Conservation (phyloP, 23 tunicate genomes). For the Ciona savignyi region DNA sequence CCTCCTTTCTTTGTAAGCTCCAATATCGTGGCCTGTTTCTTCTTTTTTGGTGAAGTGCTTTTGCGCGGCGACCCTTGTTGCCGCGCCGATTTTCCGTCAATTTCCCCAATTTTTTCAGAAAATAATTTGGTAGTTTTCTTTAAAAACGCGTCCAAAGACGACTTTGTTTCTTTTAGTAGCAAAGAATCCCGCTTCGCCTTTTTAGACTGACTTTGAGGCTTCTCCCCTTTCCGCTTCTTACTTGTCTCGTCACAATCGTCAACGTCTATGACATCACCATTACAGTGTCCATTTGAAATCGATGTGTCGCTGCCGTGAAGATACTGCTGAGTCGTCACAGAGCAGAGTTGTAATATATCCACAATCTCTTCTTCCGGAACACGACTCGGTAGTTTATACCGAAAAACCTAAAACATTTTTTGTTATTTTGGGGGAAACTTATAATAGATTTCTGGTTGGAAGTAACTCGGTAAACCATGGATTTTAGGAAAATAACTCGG, state of each 20-base stretch:
- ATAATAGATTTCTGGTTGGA: too few relatives aligned
- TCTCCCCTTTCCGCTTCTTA: background rate
- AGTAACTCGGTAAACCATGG: too few relatives aligned
- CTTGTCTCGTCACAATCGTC: background rate
- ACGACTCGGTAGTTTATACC: background rate
- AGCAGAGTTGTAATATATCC: background rate
- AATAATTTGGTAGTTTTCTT: background rate
- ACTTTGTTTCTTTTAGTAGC: background rate
- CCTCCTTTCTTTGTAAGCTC: conserved; percentile 69
- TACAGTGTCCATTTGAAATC: background rate
- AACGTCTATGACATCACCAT: background rate
- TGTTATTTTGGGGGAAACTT: too few relatives aligned
- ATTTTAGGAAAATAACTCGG: too few relatives aligned
- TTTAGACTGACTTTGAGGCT: background rate
- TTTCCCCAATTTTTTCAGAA: background rate
- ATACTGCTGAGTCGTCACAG: background rate
- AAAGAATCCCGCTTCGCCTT: background rate
- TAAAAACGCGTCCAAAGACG: background rate
- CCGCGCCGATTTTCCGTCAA: background rate
- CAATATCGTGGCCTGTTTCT: conserved; percentile 59
- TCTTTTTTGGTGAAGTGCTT: conserved; percentile 48
- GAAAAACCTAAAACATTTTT: background rate
- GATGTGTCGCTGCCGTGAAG: background rate
- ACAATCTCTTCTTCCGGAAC: background rate
- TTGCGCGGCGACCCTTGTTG: conserved; percentile 27